Evolutionary conservation across 2,113 vertebrate genomes (phyloP).

Genomic region (Cololabis saira): DNA sequence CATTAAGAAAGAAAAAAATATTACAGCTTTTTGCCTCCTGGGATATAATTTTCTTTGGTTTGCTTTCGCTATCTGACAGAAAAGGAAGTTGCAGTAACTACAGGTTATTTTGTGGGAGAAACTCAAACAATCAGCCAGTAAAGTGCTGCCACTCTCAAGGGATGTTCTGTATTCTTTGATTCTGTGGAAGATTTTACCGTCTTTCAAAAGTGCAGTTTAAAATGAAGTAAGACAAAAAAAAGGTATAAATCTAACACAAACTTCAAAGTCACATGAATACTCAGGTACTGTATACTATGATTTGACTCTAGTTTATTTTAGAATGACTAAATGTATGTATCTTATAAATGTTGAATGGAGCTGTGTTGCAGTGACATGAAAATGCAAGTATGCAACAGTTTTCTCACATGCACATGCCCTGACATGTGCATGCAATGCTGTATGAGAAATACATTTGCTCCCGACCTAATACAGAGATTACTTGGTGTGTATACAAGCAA

Average conservation of each 20-base stretch:
- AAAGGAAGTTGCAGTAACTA: constrained; percentile 2
- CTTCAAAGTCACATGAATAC: background rate
- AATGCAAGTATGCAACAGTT: no score
- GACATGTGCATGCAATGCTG: no score
- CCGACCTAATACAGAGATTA: no score
- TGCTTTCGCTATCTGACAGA: background rate
- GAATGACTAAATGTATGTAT: no score
- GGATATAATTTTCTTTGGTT: background rate
- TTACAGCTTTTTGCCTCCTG: background rate
- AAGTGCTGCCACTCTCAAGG: constrained; percentile 1
- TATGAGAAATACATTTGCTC: no score
- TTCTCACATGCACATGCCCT: no score
- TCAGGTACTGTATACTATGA: no score
- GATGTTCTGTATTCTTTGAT: background rate
- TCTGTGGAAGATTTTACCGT: background rate
- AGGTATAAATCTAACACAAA: background rate
- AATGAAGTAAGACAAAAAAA: background rate
- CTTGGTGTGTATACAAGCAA: no score
- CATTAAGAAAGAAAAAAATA: background rate
- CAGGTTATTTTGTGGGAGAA: background rate
- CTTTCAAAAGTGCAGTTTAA: background rate
- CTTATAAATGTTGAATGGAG: no score
- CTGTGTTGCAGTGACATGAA: no score
- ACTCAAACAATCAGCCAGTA: background rate
- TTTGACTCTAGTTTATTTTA: no score